A percentile compares a stretch with the other conserved stretches of the same genome.
These are phyloP conservation scores for Cotesia vestalis DNA, from an alignment of 1,140 invertebrate species.

Conservation along the genomic window DNA sequence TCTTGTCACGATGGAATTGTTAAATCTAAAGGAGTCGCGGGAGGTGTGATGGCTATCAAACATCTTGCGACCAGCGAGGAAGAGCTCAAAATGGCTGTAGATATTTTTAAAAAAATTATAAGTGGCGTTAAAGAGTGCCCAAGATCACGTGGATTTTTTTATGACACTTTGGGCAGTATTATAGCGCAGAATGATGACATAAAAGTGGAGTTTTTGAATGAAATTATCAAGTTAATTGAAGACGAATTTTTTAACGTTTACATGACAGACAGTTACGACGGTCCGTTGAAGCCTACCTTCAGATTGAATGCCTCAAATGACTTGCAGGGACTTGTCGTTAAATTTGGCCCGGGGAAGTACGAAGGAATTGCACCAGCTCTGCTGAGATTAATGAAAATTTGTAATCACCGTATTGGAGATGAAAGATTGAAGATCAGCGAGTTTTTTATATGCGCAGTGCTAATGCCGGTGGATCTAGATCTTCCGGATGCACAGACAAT, in stretches of 20 bases:
- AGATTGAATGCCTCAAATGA: conserved; percentile 48
- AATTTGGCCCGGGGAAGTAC: conserved; percentile 50
- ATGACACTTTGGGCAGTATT: conserved; percentile 76
- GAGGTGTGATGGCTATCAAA: conserved; percentile 65
- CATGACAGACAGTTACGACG: conserved; percentile 41
- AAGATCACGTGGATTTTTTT: conserved; percentile 71
- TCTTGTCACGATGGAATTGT: conserved; percentile 62
- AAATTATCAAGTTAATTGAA: conserved; percentile 71
- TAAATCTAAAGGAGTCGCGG: conserved; percentile 63
- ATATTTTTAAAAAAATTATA: conserved; percentile 57
- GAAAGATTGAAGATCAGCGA: conserved; percentile 81
- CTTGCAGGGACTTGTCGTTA: conserved; percentile 40
- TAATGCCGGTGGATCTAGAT: conserved; percentile 66
- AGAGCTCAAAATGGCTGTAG: conserved; percentile 46
- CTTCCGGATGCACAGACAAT: conserved; percentile 66
- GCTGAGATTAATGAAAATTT: conserved; percentile 73
- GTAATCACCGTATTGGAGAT: conserved; percentile 66
- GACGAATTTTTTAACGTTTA: conserved; percentile 66
- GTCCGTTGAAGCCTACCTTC: conserved; percentile 47
- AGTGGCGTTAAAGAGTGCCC: conserved; percentile 53
- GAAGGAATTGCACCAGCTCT: conserved; percentile 69
- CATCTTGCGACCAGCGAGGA: conserved; percentile 56
- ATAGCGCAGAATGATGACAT: conserved; percentile 65
- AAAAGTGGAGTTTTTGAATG: conserved; percentile 69
- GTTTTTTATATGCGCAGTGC: conserved; percentile 79